phyloP scores from a whole-genome alignment of 2,113 vertebrate genomes.

The Formicarius rufipectus region DNA sequence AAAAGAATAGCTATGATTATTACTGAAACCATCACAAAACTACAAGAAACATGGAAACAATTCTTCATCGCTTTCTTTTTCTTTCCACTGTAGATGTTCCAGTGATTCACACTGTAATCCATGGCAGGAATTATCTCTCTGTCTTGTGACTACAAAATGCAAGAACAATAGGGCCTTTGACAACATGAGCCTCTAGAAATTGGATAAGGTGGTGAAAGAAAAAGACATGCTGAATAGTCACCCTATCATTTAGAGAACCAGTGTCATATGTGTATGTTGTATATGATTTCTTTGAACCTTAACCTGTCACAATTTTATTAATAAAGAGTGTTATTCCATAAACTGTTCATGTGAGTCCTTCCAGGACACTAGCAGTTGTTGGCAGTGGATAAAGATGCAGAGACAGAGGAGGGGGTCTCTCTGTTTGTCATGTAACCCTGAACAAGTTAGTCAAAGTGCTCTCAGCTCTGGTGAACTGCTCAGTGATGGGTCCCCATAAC shows the following conservation, averaged over 20 bases:
- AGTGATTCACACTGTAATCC: background rate
- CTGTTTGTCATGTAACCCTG: background rate
- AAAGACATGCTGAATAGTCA: background rate
- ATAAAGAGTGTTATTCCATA: background rate
- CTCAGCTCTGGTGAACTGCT: background rate
- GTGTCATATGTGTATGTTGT: accelerated
- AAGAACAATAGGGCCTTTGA: background rate
- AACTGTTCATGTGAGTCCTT: background rate
- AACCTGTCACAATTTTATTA: background rate
- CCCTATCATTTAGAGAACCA: background rate
- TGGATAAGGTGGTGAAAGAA: background rate
- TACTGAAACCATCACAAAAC: background rate
- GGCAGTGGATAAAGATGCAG: background rate
- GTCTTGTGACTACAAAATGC: background rate
- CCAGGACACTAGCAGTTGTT: background rate
- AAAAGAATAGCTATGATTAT: background rate
- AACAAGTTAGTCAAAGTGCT: background rate
- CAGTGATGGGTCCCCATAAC: background rate
- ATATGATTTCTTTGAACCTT: background rate
- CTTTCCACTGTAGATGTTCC: background rate
- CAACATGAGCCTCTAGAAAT: background rate
- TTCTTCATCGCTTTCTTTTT: background rate
- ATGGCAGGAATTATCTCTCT: background rate
- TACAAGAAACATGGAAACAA: background rate
- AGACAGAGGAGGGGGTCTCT: background rate